Evolutionary conservation across 1,140 invertebrate genomes (phyloP), one percentile per base, ranked within the genome.

Genomic region (Piezodorus guildinii): DNA sequence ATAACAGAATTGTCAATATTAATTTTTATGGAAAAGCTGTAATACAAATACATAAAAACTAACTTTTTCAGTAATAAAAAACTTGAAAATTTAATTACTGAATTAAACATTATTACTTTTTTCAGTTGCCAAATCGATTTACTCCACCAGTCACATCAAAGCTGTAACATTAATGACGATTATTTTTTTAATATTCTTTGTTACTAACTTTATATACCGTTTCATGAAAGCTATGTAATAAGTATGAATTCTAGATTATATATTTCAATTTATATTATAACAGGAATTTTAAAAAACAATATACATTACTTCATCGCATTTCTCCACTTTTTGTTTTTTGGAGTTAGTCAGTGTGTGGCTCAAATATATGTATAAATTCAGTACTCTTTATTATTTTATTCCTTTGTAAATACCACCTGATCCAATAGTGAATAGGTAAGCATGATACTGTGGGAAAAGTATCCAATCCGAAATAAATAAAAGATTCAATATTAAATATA

Each of bases 11-110:
- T 60, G 44, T 62, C 16, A 59, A 56, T 15, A 58, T 59, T 67
- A 8, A 62, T 64, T 59, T 67, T 64, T 64, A 49, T 51, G 30
- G 17, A 62, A 60, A 62, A 62, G 15, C 39, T 62, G 60, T 59
- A 56, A 62, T 62, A 62, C 39, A 54, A 65, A 65, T 65, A 30
- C 62, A 58, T 66, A 60, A 63, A 39, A 62, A 65, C 56, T 54
- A 62, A 62, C 51, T 65, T 62, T 63, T 63, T 66, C 44, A 60
- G 61, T 63, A 63, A 63, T 63, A 66, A 66, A 66, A 63, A 63
- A 60, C 58, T 65, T 65, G 60, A 66, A 17, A 56, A 19, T 56
- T 4, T 56, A 56, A 56, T 9, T 2, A 56, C 52, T 27, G 5
- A 56, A 56, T 56, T 56, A 9, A 56, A 56, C 52, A 3, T 6